A percentile compares a stretch with the other conserved stretches of the same genome.
Evolutionary conservation across 2,797 vertebrate species (phyloP).

Genomic region (Xenopus petersii): DNA sequence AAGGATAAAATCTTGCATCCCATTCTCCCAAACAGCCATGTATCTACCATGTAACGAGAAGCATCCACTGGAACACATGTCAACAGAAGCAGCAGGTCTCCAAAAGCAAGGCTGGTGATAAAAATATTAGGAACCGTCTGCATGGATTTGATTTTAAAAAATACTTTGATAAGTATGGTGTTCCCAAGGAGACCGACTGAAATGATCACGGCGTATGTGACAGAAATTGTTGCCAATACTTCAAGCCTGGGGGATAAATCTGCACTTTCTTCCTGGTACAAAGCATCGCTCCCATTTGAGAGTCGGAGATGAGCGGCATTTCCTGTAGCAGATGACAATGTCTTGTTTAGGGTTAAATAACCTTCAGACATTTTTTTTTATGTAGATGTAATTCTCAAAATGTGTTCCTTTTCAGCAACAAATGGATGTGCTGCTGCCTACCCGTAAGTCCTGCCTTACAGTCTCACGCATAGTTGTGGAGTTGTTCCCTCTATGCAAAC

Average conservation of each 20-base stretch:
- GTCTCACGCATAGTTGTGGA: not conserved
- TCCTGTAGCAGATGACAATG: slow-evolving; percentile 56
- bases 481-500: not conserved
- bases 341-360: slow-evolving; percentile 60
- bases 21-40: slow-evolving; percentile 72
- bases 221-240: slow-evolving; percentile 65
- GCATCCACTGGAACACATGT: slow-evolving; percentile 75
- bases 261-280: slow-evolving; percentile 45
- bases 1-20: slow-evolving; percentile 77
- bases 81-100: slow-evolving; percentile 72
- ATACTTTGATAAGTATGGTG: slow-evolving; percentile 73
- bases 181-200: slow-evolving; percentile 76
- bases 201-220: slow-evolving; percentile 70
- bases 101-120: slow-evolving; percentile 76
- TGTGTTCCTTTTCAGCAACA: slow-evolving; percentile 55
- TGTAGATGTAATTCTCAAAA: slow-evolving; percentile 46
- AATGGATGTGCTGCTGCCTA: slow-evolving; percentile 30
- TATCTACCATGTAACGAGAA: slow-evolving; percentile 68
- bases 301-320: slow-evolving; percentile 56
- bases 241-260: slow-evolving; percentile 66
- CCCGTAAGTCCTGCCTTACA: slow-evolving; percentile 22
- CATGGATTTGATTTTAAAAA: slow-evolving; percentile 79
- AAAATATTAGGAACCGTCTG: slow-evolving; percentile 78
- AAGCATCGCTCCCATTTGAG: slow-evolving; percentile 57
- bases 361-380: slow-evolving; percentile 59